Percentiles rank a stretch among this genome's conserved stretches.
Evolutionary conservation across 2,797 vertebrate species (phyloP).

Genomic region (Manis crassicaudata): DNA sequence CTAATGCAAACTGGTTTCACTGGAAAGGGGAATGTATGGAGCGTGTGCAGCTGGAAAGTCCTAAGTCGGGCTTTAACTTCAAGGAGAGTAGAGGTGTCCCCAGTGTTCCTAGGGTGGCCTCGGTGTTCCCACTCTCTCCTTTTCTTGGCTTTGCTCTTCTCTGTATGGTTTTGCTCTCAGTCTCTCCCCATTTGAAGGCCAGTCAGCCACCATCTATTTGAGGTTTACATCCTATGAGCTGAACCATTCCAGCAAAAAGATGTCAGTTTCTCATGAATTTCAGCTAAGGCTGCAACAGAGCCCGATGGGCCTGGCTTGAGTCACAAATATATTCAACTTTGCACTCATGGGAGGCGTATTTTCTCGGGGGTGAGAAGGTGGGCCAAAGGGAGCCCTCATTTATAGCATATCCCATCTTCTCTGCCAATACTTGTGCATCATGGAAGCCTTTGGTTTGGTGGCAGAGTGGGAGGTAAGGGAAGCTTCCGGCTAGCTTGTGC

Average conservation of each 20-base stretch:
- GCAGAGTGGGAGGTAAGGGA: neutral
- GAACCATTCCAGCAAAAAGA: neutral
- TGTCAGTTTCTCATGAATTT: neutral
- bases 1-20: neutral
- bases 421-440: neutral
- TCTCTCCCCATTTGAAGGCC: neutral
- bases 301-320: neutral
- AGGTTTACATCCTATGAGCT: neutral
- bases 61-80: neutral
- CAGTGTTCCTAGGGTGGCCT: neutral
- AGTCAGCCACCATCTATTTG: neutral
- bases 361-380: neutral
- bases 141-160: conserved; percentile 16
- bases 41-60: neutral
- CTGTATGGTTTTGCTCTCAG: neutral
- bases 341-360: neutral
- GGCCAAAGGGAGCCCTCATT: neutral
- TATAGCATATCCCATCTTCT: neutral
- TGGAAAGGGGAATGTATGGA: neutral
- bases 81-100: neutral
- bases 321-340: neutral
- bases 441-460: neutral
- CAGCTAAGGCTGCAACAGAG: neutral
- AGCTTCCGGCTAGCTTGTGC: neutral
- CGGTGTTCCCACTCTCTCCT: too few species aligned